Conservation (phyloP, 2,113 vertebrate species). For the Empidonax alnorum region DNA sequence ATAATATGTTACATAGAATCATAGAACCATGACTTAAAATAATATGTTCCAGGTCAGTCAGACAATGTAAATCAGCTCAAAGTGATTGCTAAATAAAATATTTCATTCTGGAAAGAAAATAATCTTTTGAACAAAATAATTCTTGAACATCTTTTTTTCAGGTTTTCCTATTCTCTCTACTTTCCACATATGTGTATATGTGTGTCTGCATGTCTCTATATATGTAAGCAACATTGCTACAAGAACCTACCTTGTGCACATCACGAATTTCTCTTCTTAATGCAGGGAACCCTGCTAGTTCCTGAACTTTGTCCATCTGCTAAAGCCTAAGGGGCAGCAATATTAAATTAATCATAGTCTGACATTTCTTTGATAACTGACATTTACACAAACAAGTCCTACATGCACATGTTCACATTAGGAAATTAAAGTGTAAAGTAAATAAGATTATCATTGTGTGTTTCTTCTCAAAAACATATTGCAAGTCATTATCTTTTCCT, state of each 20-base stretch:
- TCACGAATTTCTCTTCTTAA: background rate
- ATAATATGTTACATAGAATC: background rate
- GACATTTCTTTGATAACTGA: conserved; percentile 36
- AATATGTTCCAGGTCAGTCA: background rate
- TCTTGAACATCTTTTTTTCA: background rate
- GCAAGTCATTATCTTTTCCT: conserved; percentile 44
- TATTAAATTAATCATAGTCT: conserved; percentile 2
- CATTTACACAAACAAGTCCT: conserved; percentile 26
- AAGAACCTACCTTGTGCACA: background rate
- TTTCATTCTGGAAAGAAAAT: background rate
- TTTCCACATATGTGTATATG: background rate
- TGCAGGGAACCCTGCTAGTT: background rate
- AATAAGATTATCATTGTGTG: conserved; percentile 47
- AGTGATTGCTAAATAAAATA: background rate
- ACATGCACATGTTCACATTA: background rate
- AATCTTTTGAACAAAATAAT: background rate
- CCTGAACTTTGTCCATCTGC: conserved; percentile 7
- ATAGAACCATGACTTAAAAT: background rate
- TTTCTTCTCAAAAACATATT: conserved; percentile 57
- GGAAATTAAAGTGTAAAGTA: conserved; percentile 65
- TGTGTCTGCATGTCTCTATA: background rate
- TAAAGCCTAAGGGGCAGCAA: background rate
- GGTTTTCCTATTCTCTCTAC: background rate
- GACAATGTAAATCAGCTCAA: background rate
- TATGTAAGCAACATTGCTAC: background rate